phyloP scores from a whole-genome alignment of 2,113 vertebrate species.

The Rhinichthys klamathensis region DNA sequence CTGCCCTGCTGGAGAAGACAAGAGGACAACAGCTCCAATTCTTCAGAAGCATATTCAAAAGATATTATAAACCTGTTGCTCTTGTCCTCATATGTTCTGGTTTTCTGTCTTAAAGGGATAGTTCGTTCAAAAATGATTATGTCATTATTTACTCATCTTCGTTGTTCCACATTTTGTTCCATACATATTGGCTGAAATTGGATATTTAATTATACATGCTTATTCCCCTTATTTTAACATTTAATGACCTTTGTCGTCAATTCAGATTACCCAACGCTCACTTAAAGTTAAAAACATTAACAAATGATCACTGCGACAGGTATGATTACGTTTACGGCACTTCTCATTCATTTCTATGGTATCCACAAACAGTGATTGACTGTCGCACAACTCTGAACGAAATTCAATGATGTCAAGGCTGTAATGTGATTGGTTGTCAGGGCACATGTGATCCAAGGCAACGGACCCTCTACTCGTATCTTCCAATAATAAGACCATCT shows the following conservation, averaged over 20 bases:
- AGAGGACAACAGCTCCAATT: conserved; percentile 18
- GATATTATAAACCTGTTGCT: not conserved
- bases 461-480: too few relatives aligned
- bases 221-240: too few relatives aligned
- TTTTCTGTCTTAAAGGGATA: not conserved
- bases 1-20: conserved; percentile 38
- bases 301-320: not conserved
- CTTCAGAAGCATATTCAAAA: not conserved
- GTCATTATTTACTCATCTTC: not conserved
- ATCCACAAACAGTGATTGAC: too few relatives aligned
- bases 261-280: not conserved
- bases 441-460: too few relatives aligned
- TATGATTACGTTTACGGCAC: too few relatives aligned
- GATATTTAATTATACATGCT: not conserved
- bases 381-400: too few relatives aligned
- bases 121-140: not conserved
- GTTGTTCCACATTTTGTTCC: not conserved
- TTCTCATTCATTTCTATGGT: too few relatives aligned
- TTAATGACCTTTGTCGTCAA: not conserved
- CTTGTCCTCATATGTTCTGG: not conserved
- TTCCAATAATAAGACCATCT: too few relatives aligned
- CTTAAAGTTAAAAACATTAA: not conserved
- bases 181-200: not conserved
- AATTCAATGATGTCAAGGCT: too few relatives aligned
- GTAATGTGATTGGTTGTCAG: too few relatives aligned